Base-by-base conservation (phyloP, 2,888 invertebrate genomes). In the Eupithecia abbreviata region DNA sequence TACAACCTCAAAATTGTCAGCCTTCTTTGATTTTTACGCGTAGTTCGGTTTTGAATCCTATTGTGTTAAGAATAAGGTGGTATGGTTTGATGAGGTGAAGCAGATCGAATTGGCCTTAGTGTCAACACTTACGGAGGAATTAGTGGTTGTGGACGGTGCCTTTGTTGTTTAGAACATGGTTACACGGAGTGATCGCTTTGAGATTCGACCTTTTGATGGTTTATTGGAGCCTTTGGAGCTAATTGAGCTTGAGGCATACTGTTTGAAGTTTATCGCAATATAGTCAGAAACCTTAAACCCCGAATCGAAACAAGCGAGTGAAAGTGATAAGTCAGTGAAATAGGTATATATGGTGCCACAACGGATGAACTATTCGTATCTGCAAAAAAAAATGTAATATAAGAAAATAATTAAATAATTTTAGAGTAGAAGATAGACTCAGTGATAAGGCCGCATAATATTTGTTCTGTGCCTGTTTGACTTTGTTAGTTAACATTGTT, bases 41-140 rank as follows among this genome's bases (percentile, higher is more conserved):
- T 66, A 42, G 66, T 69, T 49, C 30, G 18, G 47, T 45, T 47
- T 47, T 69, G 45, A 43, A 18, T 47, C 47, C 49, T 69, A 69
- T 45, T 45, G n/a, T 18, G 47, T 45, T 10, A 0, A 12, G 12
- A 30, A 12, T 45, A 69, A 69, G 47, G 69, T 69, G 13, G 68
- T 41, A 42, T 15, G 13, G 18, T 69, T 43, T 47, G 89, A 89
- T 90, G 90, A 89, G 91, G 92, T 90, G 89, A 88, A 88, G 88
- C 90, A 89, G 84, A 84, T 87, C 92, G 88, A 92, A 93, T 91
- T 83, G 92, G 90, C 82, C 93, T 94, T 92, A 94, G 92, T 93
- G 94, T 94, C 94, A 93, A 92, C 94, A 92, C 92, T 92, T 92
- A 93, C 89, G 92, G 90, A 84, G 86, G 84, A 85, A 87, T 84